Percentiles rank a stretch among this genome's conserved stretches.
phyloP scores from a whole-genome alignment of 2,888 invertebrate genomes.

The Cheilosia variabilis region DNA sequence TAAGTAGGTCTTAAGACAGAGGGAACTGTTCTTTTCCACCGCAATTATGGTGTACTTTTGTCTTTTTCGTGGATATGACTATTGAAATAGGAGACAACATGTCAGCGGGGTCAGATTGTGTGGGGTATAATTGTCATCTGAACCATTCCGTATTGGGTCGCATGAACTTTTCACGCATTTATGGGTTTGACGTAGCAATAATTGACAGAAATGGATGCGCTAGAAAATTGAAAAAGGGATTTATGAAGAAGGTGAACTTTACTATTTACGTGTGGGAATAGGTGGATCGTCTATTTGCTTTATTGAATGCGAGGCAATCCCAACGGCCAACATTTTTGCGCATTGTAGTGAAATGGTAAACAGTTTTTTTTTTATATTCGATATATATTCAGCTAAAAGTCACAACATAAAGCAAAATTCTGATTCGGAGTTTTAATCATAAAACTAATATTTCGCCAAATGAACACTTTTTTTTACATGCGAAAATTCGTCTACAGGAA shows the following conservation, averaged over 20 bases:
- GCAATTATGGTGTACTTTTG: conserved; percentile 49
- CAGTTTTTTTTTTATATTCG: no score
- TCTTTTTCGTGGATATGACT: conserved; percentile 10
- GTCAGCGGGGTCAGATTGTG: conserved; percentile 54
- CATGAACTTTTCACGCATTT: conserved; percentile 32
- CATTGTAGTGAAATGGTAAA: no score
- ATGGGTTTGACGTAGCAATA: neutral
- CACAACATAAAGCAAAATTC: no score
- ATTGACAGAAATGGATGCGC: neutral
- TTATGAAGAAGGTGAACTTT: neutral
- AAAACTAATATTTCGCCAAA: no score
- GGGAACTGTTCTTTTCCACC: conserved; percentile 32
- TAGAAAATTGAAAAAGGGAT: neutral
- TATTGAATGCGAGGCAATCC: no score
- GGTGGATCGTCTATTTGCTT: no score
- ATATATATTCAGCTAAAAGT: no score
- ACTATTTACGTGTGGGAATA: neutral
- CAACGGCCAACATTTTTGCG: no score
- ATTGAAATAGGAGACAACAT: conserved; percentile 40
- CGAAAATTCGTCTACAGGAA: no score
- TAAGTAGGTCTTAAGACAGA: conserved; percentile 46
- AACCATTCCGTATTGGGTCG: conserved; percentile 34
- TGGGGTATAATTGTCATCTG: conserved; percentile 54
- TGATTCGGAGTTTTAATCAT: no score
- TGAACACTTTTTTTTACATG: no score